Conservation (phyloP, 2,113 vertebrate species). For the Aspidoscelis tigris region DNA sequence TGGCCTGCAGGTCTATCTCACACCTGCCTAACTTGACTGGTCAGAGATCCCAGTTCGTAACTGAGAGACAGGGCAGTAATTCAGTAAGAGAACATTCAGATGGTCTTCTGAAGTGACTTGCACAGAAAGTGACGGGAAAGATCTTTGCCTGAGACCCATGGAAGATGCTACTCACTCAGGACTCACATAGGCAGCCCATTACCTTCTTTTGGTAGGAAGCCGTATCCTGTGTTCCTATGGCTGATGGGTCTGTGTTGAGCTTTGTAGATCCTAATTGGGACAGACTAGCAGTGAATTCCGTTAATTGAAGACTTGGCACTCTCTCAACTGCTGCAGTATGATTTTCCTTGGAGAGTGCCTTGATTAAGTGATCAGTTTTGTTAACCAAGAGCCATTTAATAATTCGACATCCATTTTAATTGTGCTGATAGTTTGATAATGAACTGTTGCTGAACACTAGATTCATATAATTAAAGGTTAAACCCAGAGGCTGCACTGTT, state of each 20-base stretch:
- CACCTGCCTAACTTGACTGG: too few species aligned
- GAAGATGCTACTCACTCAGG: too few species aligned
- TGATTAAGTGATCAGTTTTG: conserved; percentile 20
- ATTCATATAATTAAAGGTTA: conserved; percentile 7
- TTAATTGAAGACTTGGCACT: neutral
- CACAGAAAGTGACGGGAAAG: neutral
- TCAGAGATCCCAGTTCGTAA: too few species aligned
- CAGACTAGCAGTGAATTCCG: neutral
- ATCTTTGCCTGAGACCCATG: neutral
- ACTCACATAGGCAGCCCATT: neutral
- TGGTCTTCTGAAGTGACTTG: too few species aligned
- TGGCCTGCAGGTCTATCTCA: too few species aligned
- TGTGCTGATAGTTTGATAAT: conserved; percentile 10
- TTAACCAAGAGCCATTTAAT: conserved; percentile 19
- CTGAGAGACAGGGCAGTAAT: neutral
- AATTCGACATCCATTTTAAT: conserved; percentile 20
- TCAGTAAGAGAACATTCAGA: neutral
- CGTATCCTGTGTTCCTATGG: too few species aligned
- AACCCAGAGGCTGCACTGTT: neutral
- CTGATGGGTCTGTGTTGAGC: neutral
- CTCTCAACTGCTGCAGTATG: neutral
- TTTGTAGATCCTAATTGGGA: neutral
- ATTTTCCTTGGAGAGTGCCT: conserved; percentile 23
- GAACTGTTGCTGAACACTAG: neutral
- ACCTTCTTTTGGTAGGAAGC: neutral